Conservation (phyloP, 2,797 vertebrate genomes). For the Echeneis naucrates region DNA sequence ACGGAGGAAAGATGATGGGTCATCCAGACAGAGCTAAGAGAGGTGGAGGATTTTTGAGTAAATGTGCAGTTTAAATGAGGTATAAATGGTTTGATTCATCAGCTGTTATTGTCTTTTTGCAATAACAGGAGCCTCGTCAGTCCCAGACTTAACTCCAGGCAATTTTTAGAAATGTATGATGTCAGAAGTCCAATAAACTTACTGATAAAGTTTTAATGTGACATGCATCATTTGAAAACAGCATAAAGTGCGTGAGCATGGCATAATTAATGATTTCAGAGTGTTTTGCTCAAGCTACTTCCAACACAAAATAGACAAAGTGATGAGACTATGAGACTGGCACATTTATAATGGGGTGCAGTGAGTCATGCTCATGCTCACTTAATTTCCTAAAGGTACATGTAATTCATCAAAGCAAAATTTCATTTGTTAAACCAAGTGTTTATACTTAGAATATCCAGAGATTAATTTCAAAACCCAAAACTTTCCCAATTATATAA, state of each 20-base stretch:
- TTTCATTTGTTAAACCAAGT: conserved; percentile 4
- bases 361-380: conserved; percentile 10
- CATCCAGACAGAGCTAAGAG: conserved; percentile 31
- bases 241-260: neutral
- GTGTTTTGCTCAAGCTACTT: conserved; percentile 23
- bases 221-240: conserved; percentile 20
- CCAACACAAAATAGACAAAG: conserved; percentile 13
- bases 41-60: conserved; percentile 17
- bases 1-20: neutral
- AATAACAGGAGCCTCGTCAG: conserved; percentile 3
- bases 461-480: conserved; percentile 27
- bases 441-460: conserved; percentile 21
- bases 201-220: conserved; percentile 5
- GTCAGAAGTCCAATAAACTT: conserved; percentile 13
- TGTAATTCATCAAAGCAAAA: conserved; percentile 44
- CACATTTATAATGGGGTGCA: conserved; percentile 16
- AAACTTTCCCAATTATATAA: conserved; percentile 16
- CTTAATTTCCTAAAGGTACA: conserved; percentile 7
- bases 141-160: conserved; percentile 17
- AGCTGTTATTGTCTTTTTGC: conserved; percentile 38
- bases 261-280: conserved; percentile 23
- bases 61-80: conserved; percentile 16
- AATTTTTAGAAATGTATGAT: neutral
- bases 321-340: conserved; percentile 14
- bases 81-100: conserved; percentile 48